These are phyloP conservation scores for Parascotia fuliginaria DNA, from an alignment of 2,888 invertebrate species.

Conservation along the genomic window DNA sequence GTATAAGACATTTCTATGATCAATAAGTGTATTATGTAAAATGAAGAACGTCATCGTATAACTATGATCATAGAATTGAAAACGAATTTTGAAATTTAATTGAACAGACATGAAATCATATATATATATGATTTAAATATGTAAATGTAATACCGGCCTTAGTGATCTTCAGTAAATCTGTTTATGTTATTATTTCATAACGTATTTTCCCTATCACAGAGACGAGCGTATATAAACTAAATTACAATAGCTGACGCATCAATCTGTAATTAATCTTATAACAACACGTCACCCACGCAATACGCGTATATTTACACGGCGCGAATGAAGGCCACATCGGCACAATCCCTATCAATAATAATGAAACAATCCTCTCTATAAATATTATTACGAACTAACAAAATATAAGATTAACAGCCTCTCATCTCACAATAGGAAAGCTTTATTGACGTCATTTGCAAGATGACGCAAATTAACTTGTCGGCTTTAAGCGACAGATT, in stretches of 20 bases:
- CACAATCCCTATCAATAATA: constrained; percentile 6
- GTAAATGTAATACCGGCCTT: too few species aligned
- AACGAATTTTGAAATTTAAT: too few species aligned
- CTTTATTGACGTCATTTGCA: constrained; percentile 43
- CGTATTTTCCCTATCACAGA: too few species aligned
- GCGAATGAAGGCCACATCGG: constrained; percentile 2
- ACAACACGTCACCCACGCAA: neutral
- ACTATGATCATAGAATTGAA: too few species aligned
- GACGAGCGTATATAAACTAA: neutral
- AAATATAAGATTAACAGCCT: constrained; percentile 10
- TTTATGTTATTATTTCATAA: too few species aligned
- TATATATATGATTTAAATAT: too few species aligned
- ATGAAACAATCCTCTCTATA: constrained; percentile 7
- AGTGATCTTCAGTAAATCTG: too few species aligned
- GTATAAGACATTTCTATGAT: too few species aligned
- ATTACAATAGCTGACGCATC: neutral
- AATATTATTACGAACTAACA: constrained; percentile 8
- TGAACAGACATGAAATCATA: too few species aligned
- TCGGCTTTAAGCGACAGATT: constrained; percentile 36
- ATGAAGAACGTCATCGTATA: too few species aligned
- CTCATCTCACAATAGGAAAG: constrained; percentile 24
- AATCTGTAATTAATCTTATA: neutral
- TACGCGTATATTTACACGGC: neutral
- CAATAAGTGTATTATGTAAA: too few species aligned
- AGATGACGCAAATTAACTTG: constrained; percentile 43